These are phyloP conservation scores for Leptestheria dahalacensis DNA, from an alignment of 1,140 invertebrate species.

Conservation along the genomic window DNA sequence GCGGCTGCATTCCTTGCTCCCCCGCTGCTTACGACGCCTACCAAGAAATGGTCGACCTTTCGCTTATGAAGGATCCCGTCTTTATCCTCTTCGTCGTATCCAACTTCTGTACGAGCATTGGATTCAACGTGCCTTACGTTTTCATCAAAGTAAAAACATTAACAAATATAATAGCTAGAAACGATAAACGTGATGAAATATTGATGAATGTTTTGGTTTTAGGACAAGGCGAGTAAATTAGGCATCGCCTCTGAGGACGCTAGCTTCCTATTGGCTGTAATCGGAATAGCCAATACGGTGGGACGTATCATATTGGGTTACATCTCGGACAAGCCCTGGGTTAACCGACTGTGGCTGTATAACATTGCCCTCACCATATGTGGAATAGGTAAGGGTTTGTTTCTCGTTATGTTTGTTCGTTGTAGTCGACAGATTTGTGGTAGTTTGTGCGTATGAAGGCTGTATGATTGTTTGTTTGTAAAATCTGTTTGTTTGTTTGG, in stretches of 20 bases:
- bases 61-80: constrained; percentile 62
- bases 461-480: no score
- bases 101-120: constrained; percentile 90
- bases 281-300: constrained; percentile 75
- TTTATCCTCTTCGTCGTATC: constrained; percentile 83
- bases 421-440: no score
- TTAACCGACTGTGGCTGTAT: constrained; percentile 77
- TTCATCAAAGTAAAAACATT: constrained; percentile 45
- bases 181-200: no score
- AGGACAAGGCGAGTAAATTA: constrained; percentile 27
- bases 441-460: no score
- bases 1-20: constrained; percentile 27
- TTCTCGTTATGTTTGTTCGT: background rate
- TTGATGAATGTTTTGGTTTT: constrained; percentile 7
- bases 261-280: constrained; percentile 53
- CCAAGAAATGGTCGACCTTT: constrained; percentile 67
- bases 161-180: background rate
- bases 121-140: constrained; percentile 89
- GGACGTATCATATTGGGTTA: constrained; percentile 68
- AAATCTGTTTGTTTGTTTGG: no score
- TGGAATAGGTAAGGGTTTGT: constrained; percentile 48
- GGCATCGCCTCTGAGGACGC: constrained; percentile 38
- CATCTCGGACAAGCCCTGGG: constrained; percentile 69
- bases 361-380: constrained; percentile 69
- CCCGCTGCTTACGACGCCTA: constrained; percentile 43